A percentile compares a stretch with the other conserved stretches of the same genome.
Evolutionary conservation across 2,797 vertebrate genomes (phyloP).

Genomic region (Arnoldichthys spilopterus): DNA sequence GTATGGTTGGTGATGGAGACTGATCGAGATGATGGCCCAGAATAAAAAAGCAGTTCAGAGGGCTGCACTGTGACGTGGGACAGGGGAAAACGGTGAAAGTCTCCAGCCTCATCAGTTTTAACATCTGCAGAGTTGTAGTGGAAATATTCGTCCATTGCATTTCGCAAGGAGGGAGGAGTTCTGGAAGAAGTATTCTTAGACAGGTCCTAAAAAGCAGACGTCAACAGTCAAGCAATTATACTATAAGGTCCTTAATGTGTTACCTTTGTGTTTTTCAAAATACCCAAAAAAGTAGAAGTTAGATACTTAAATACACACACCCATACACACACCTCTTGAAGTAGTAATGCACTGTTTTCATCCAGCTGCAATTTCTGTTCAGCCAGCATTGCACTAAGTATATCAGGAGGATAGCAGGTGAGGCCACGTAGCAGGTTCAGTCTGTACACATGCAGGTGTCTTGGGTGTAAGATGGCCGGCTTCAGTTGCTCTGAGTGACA

Average conservation of each 20-base stretch:
- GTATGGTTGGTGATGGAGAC: constrained; percentile 88
- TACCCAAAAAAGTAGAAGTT: neutral
- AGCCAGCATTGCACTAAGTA: constrained; percentile 72
- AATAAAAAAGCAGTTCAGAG: constrained; percentile 82
- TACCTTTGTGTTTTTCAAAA: neutral
- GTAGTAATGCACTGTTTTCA: constrained; percentile 68
- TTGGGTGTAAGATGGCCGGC: constrained; percentile 79
- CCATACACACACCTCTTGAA: constrained; percentile 61
- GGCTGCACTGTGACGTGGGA: constrained; percentile 81
- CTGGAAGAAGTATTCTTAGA: constrained; percentile 38
- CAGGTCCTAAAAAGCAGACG: constrained; percentile 17
- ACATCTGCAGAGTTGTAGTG: constrained; percentile 53
- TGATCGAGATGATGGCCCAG: constrained; percentile 64
- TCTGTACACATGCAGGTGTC: constrained; percentile 79
- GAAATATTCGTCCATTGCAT: constrained; percentile 80
- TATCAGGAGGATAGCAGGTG: constrained; percentile 79
- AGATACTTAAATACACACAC: neutral
- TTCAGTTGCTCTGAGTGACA: constrained; percentile 84
- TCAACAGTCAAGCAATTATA: neutral
- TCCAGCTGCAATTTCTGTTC: constrained; percentile 73
- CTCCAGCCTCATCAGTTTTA: constrained; percentile 13
- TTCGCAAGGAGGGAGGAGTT: neutral
- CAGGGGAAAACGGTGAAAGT: constrained; percentile 33
- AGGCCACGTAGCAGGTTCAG: constrained; percentile 75
- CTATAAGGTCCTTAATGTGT: neutral